Percentiles rank a stretch among this genome's conserved stretches.
phyloP scores from a whole-genome alignment of 2,113 vertebrate genomes.

The Aptenodytes forsteri region DNA sequence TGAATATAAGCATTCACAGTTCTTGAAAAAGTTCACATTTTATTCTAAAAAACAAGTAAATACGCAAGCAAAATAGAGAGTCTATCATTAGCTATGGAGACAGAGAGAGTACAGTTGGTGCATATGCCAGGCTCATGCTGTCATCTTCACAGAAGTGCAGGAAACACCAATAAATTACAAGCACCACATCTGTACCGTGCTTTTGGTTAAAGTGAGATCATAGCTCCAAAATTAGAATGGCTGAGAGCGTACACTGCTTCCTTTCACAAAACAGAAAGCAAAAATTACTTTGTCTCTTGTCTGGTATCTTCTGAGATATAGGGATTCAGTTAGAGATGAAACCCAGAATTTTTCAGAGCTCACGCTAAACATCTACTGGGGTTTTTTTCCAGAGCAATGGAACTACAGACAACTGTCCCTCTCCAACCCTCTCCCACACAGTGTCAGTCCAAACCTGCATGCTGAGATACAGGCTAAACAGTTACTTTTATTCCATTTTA shows the following conservation, averaged over 20 bases:
- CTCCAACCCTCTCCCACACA: background rate
- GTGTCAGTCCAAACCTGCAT: background rate
- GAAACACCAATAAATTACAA: background rate
- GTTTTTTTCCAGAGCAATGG: background rate
- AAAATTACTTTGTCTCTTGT: background rate
- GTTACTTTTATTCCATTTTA: background rate
- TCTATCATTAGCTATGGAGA: background rate
- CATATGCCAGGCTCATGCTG: background rate
- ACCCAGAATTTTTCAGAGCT: background rate
- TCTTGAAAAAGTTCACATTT: background rate
- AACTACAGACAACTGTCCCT: background rate
- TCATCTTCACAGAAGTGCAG: background rate
- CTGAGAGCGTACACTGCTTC: background rate
- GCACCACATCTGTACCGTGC: background rate
- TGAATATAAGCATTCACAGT: background rate
- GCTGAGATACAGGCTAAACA: background rate
- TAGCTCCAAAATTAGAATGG: background rate
- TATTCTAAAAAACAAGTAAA: background rate
- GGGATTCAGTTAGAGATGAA: background rate
- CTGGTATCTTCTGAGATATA: background rate
- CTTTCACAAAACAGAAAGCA: constrained; percentile 16
- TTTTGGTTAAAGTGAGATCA: background rate
- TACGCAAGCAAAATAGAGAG: background rate
- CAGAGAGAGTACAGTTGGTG: background rate
- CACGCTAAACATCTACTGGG: background rate